These are phyloP conservation scores for Penaeus indicus DNA, from an alignment of 1,140 invertebrate species.

Conservation along the genomic window DNA sequence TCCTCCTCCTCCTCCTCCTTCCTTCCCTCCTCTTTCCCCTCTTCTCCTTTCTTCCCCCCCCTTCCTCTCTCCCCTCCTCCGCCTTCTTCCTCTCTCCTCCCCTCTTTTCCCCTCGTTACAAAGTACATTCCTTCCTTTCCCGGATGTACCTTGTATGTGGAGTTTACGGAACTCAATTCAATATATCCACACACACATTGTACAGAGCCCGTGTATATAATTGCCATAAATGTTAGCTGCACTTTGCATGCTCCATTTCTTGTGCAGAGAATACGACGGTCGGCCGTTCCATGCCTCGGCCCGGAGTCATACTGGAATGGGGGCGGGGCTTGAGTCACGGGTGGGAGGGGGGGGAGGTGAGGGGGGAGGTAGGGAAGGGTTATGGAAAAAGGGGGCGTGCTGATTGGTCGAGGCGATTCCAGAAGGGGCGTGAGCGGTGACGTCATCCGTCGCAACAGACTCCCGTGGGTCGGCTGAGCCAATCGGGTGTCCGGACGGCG, in stretches of 20 bases:
- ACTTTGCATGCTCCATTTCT: conserved; percentile 57
- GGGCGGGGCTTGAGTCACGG: conserved; percentile 21
- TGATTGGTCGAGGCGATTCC: conserved; percentile 43
- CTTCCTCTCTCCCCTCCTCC: too few relatives aligned
- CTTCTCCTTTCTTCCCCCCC: too few relatives aligned
- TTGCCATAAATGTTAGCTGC: conserved; percentile 44
- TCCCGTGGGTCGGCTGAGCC: conserved; percentile 34
- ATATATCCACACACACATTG: conserved; percentile 27
- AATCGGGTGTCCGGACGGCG: conserved; percentile 35
- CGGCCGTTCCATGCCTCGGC: conserved; percentile 43
- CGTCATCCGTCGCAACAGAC: conserved; percentile 48
- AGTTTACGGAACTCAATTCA: too few relatives aligned
- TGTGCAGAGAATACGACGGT: conserved; percentile 34
- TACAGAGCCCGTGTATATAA: conserved; percentile 37
- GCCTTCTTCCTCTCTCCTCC: too few relatives aligned
- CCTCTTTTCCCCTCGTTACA: too few relatives aligned
- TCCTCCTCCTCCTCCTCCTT: too few relatives aligned
- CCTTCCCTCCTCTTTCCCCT: too few relatives aligned
- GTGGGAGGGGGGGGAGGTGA: too few relatives aligned
- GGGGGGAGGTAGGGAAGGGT: too few relatives aligned
- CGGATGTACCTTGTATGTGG: too few relatives aligned
- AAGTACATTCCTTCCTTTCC: too few relatives aligned
- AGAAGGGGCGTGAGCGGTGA: conserved; percentile 44
- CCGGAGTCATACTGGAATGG: conserved; percentile 40
- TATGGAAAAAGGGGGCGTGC: too few relatives aligned